Evolutionary conservation across 1,140 invertebrate species (phyloP), one percentile per base, ranked within the genome.

Genomic region (Hycleus phaleratus): DNA sequence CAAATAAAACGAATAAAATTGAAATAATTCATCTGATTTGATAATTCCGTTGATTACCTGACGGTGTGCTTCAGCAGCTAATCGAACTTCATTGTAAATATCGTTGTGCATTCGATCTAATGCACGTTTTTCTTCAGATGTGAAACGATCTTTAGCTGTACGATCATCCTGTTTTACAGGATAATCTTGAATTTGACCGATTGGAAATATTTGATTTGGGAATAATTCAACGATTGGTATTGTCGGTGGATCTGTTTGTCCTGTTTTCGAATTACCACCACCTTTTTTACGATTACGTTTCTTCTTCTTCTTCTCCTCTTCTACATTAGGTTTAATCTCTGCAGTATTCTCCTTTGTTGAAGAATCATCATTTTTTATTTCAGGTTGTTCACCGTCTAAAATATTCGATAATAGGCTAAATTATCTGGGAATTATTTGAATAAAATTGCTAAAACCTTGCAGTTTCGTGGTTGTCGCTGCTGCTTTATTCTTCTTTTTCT

Each of bases 1-100:
- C 32, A 7, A 32, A 32, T 3, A 32, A 32, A 32, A 32, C 1
- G 32, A 5, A 32, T 32, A 0, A 32, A 32, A 18, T 18, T 18
- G 1, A 32, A 32, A 32, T 32, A 5, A 7, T 32, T 32, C 4
- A 32, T 2, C n/a, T n/a, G n/a, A n/a, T n/a, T n/a, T n/a, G n/a
- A 18, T 1, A 18, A 18, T 1, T 18, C 18, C 18, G 18, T 18
- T 2, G 18, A 18, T 32, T 32, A 32, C 32, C 95, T 75, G 93
- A 75, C 97, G 85, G 75, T 99, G 97, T 49, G 94, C 95, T 77
- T 99, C 97, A 26, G 97, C 96, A 24, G 96, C 96, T 62, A 90
- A 85, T 61, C 97, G 82, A 32, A 97, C 86, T 77, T 98, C 95
- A 70, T 94, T 90, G 70, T 98, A 98, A 63, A 95, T 88, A 67